Conservation (phyloP, 1,140 invertebrate species). For the Drosophila repleta region DNA sequence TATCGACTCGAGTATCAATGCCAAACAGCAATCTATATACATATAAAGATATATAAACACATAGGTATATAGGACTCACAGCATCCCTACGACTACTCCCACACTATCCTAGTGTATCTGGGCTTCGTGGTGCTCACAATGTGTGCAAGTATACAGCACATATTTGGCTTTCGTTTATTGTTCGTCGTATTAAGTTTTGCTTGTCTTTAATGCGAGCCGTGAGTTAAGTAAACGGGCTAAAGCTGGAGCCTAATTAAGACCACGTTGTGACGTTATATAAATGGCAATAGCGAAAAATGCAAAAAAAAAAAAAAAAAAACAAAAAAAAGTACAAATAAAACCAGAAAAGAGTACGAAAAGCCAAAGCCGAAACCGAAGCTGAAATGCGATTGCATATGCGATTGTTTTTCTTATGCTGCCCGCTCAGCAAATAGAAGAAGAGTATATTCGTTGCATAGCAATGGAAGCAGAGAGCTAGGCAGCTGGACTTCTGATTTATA, state of each 20-base stretch:
- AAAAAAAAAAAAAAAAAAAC: no score
- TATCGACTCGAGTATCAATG: no score
- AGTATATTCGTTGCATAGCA: background rate
- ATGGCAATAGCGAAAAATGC: slow-evolving; percentile 33
- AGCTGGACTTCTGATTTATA: no score
- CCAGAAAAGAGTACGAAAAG: slow-evolving; percentile 15
- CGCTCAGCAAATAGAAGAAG: background rate
- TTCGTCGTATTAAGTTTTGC: slow-evolving; percentile 28
- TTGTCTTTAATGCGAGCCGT: slow-evolving; percentile 25
- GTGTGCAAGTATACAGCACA: background rate
- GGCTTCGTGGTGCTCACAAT: slow-evolving; percentile 1
- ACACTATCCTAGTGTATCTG: slow-evolving; percentile 16
- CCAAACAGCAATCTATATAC: no score
- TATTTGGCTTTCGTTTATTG: slow-evolving; percentile 32
- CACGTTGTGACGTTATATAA: slow-evolving; percentile 63
- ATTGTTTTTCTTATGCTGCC: slow-evolving; percentile 9
- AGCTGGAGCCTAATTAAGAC: slow-evolving; percentile 70
- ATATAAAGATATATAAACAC: no score
- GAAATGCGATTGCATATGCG: slow-evolving; percentile 19
- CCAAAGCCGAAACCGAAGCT: background rate
- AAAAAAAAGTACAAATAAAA: slow-evolving; percentile 2
- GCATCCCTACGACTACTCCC: no score
- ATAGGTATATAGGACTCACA: no score
- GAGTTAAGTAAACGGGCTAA: slow-evolving; percentile 41
- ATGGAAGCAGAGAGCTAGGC: no score